phyloP scores from a whole-genome alignment of 2,888 invertebrate genomes.

The Lasioglossum lativentre region DNA sequence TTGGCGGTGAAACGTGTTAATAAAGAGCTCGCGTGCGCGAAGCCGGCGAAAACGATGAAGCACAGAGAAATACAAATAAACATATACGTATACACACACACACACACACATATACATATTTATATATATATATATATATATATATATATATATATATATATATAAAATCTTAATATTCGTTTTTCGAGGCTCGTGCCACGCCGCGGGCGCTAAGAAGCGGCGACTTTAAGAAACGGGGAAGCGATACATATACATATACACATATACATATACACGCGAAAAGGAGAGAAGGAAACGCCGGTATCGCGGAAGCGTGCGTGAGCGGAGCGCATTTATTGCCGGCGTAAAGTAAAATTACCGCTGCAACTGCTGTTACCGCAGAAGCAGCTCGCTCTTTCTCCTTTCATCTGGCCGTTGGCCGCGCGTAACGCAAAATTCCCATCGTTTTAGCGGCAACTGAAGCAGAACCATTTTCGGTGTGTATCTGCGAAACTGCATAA shows the following conservation, averaged over 20 bases:
- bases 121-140: too few relatives aligned
- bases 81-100: background rate
- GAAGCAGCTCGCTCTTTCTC: constrained; percentile 59
- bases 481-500: constrained; percentile 61
- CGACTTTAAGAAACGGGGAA: constrained; percentile 33
- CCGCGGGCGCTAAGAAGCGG: constrained; percentile 24
- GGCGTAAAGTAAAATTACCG: constrained; percentile 81
- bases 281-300: constrained; percentile 16
- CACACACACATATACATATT: too few relatives aligned
- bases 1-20: constrained; percentile 36
- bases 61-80: background rate
- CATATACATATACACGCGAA: background rate
- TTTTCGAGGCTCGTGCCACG: constrained; percentile 54
- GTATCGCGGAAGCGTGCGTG: constrained; percentile 79
- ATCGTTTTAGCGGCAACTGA: constrained; percentile 79
- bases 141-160: background rate
- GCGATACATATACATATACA: background rate
- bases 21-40: constrained; percentile 47
- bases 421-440: constrained; percentile 77
- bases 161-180: constrained; percentile 31
- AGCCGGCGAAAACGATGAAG: constrained; percentile 22
- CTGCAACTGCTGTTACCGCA: constrained; percentile 75
- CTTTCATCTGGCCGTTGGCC: constrained; percentile 57
- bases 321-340: constrained; percentile 80
- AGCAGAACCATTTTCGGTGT: constrained; percentile 80